A percentile compares a stretch with the other conserved stretches of the same genome.
Conservation (phyloP, 2,797 vertebrate species). For the Pseudochaenichthys georgianus region DNA sequence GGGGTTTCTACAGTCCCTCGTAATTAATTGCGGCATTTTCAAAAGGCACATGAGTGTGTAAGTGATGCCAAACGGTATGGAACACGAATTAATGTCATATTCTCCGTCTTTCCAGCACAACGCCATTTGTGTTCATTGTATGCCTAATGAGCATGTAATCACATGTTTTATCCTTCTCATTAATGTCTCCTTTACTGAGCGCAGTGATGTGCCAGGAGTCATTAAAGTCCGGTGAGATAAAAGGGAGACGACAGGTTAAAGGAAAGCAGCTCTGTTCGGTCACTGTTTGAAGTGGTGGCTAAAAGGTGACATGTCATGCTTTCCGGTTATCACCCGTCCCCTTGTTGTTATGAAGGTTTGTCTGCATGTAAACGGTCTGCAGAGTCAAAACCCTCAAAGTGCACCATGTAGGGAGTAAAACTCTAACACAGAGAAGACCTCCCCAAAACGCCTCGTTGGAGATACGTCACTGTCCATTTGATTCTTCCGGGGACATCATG, state of each 20-base stretch:
- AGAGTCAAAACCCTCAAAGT: too few relatives aligned
- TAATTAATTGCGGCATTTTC: slow-evolving; percentile 35
- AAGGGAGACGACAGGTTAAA: slow-evolving; percentile 44
- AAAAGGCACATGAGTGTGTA: neutral
- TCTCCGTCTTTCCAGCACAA: slow-evolving; percentile 15
- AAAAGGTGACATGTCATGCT: neutral
- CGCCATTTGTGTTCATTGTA: slow-evolving; percentile 48
- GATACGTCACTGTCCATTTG: too few relatives aligned
- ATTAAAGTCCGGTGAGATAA: slow-evolving; percentile 67
- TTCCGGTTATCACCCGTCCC: too few relatives aligned
- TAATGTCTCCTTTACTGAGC: slow-evolving; percentile 49
- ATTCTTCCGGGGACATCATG: too few relatives aligned
- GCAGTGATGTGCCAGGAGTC: slow-evolving; percentile 42
- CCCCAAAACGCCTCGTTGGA: too few relatives aligned
- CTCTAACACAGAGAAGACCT: too few relatives aligned
- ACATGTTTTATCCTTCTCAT: slow-evolving; percentile 59
- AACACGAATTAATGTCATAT: slow-evolving; percentile 9
- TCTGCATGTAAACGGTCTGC: too few relatives aligned
- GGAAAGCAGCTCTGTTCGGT: slow-evolving; percentile 12
- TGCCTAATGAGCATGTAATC: slow-evolving; percentile 57
- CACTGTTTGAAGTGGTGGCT: slow-evolving; percentile 44
- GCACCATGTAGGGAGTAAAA: too few relatives aligned
- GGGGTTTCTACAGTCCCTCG: slow-evolving; percentile 15
- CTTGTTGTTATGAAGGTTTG: too few relatives aligned
- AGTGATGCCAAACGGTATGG: neutral